A percentile compares a stretch with the other conserved stretches of the same genome.
Conservation (phyloP, 2,888 invertebrate species). For the Eurytoma californica region DNA sequence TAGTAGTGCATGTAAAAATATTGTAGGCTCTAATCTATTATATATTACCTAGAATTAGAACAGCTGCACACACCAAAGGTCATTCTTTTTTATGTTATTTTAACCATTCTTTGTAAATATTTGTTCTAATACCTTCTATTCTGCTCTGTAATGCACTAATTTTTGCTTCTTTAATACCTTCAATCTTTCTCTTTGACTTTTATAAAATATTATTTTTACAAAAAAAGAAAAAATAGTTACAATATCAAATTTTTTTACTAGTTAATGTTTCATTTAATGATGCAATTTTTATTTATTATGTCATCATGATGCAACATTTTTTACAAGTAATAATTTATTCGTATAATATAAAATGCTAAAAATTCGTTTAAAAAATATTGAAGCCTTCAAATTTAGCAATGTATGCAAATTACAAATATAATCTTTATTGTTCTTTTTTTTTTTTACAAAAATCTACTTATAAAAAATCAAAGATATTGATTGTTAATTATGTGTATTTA, state of each 20-base stretch:
- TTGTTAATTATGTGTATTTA: constrained; percentile 7
- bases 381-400: background rate
- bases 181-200: constrained; percentile 31
- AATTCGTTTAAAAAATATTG: background rate
- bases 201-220: background rate
- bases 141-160: constrained; percentile 60
- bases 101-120: constrained; percentile 45
- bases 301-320: constrained; percentile 34
- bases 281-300: constrained; percentile 44
- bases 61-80: constrained; percentile 25
- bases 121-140: constrained; percentile 52
- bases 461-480: constrained; percentile 29
- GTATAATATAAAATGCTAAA: background rate
- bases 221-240: too few relatives aligned
- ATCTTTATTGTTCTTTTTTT: background rate
- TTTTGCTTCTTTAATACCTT: constrained; percentile 42
- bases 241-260: background rate
- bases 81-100: constrained; percentile 44
- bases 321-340: too few relatives aligned
- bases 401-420: background rate
- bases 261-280: constrained; percentile 38
- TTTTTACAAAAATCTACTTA: background rate
- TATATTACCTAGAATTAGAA: constrained; percentile 43
- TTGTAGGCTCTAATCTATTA: constrained; percentile 13
- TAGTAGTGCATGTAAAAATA: constrained; percentile 39